These are phyloP conservation scores for Conomelus anceps DNA, from an alignment of 2,888 invertebrate species.

Conservation along the genomic window DNA sequence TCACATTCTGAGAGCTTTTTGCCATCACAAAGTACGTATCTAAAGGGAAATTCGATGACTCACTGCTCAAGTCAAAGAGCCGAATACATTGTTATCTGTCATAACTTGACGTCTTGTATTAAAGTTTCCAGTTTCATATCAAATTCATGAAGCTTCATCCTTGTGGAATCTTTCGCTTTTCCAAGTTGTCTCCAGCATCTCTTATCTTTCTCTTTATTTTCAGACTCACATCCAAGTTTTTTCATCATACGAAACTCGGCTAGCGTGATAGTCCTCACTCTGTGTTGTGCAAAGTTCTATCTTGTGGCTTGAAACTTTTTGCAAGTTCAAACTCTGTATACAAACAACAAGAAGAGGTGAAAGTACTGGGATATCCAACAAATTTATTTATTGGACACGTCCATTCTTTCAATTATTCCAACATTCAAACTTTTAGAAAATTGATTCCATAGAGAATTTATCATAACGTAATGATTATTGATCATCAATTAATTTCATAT, in stretches of 20 bases:
- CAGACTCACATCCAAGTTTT: neutral
- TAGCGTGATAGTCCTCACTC: neutral
- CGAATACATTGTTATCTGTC: neutral
- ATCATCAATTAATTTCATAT: too few species aligned
- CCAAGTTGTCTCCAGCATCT: neutral
- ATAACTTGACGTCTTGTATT: neutral
- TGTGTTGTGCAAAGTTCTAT: neutral
- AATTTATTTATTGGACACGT: slow-evolving; percentile 18
- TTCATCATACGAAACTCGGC: neutral
- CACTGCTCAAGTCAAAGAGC: neutral
- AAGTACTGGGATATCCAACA: neutral
- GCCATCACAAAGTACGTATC: neutral
- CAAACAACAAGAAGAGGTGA: neutral
- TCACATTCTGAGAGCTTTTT: neutral
- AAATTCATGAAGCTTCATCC: neutral
- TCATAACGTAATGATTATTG: too few species aligned
- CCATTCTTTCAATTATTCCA: slow-evolving; percentile 20
- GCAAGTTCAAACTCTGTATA: neutral
- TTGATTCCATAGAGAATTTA: neutral
- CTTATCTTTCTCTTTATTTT: neutral
- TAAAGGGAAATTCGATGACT: neutral
- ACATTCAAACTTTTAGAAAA: neutral
- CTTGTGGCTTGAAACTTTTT: neutral
- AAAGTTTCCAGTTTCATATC: neutral
- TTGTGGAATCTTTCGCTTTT: neutral